A percentile compares a stretch with the other conserved stretches of the same genome.
These are phyloP conservation scores for Pentalonia nigronervosa DNA, from an alignment of 1,140 invertebrate genomes.

Conservation along the genomic window DNA sequence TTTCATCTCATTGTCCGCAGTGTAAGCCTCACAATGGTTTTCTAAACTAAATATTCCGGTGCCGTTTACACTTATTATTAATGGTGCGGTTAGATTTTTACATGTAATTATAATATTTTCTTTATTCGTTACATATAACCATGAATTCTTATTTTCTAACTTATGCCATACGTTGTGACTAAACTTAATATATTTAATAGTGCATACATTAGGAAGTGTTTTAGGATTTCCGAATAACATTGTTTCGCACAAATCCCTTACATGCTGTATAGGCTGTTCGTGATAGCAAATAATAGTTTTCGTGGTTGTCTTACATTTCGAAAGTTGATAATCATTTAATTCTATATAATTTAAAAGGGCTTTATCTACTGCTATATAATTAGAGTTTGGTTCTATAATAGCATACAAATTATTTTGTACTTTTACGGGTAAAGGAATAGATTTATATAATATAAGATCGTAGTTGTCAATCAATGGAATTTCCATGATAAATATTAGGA, in stretches of 20 bases:
- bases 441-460: background rate
- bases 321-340: background rate
- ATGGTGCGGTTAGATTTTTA: background rate
- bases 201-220: background rate
- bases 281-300: background rate
- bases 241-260: background rate
- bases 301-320: background rate
- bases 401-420: background rate
- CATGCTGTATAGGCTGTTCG: background rate
- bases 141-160: background rate
- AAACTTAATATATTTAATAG: background rate
- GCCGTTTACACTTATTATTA: background rate
- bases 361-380: background rate
- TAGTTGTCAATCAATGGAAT: background rate
- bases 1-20: too few relatives aligned
- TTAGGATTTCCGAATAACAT: background rate
- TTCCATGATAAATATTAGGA: background rate
- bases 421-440: background rate
- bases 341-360: background rate
- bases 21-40: too few relatives aligned
- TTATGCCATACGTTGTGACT: background rate
- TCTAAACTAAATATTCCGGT: background rate
- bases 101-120: slow-evolving; percentile 5
- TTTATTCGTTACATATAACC: background rate
- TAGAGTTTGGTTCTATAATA: background rate